Evolutionary conservation across 1,140 invertebrate genomes (phyloP).

Genomic region (Calosoma granatense): DNA sequence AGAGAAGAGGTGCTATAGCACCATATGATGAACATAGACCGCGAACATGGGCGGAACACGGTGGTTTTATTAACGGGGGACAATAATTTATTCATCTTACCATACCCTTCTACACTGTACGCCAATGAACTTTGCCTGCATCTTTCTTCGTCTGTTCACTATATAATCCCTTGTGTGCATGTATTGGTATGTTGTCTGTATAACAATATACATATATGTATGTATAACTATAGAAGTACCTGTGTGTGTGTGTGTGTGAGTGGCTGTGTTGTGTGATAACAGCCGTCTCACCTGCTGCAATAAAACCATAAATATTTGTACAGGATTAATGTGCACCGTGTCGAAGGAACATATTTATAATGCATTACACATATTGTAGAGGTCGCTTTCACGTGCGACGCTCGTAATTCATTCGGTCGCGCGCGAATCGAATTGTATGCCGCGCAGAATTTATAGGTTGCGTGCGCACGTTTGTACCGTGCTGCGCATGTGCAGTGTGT

Average conservation of each 20-base stretch:
- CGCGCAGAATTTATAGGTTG: background rate
- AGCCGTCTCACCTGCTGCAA: conserved; percentile 27
- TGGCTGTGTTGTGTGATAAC: conserved; percentile 6
- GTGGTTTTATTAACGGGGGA: background rate
- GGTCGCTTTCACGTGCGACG: background rate
- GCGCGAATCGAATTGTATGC: background rate
- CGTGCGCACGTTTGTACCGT: too few species aligned
- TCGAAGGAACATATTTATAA: conserved; percentile 17
- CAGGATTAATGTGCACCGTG: conserved; percentile 27
- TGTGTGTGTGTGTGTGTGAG: too few species aligned
- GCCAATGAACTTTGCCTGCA: too few species aligned
- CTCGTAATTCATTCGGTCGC: background rate
- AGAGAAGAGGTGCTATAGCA: conserved; percentile 16
- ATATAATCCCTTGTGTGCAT: too few species aligned
- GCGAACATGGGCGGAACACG: background rate
- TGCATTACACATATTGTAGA: background rate
- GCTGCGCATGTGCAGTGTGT: too few species aligned
- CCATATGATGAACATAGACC: too few species aligned
- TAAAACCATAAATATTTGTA: conserved; percentile 33
- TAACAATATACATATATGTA: too few species aligned
- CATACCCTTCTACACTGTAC: background rate
- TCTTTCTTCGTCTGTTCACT: too few species aligned
- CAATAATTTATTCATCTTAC: background rate
- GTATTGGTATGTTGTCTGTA: too few species aligned
- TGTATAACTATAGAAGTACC: too few species aligned